Percentiles rank a stretch among this genome's conserved stretches.
Evolutionary conservation across 2,113 vertebrate species (phyloP).

Genomic region (Gallinago media): DNA sequence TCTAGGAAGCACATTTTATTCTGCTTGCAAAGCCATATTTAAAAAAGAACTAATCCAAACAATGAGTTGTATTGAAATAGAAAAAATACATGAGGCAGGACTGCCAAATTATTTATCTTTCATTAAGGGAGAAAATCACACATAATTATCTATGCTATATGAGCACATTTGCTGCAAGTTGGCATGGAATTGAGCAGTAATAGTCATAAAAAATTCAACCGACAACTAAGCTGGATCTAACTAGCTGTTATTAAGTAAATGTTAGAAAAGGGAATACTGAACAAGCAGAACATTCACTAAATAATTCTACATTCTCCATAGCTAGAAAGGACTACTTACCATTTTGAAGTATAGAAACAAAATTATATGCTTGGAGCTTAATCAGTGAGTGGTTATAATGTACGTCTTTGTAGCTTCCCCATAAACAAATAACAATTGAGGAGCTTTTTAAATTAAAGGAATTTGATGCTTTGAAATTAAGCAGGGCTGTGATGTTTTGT

Average conservation of each 20-base stretch:
- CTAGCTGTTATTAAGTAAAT: conserved; percentile 43
- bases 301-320: neutral
- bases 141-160: conserved; percentile 69
- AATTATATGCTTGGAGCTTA: conserved; percentile 13
- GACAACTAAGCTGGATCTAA: conserved; percentile 52
- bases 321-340: neutral
- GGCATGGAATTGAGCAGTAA: conserved; percentile 44
- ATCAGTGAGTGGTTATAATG: conserved; percentile 10
- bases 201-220: conserved; percentile 50
- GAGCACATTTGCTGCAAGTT: conserved; percentile 58
- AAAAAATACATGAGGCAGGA: conserved; percentile 55
- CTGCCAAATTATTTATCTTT: conserved; percentile 76
- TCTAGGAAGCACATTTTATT: conserved; percentile 37
- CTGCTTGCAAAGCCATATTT: conserved; percentile 1
- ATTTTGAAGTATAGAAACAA: conserved; percentile 5
- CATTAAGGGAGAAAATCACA: conserved; percentile 73
- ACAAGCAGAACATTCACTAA: neutral
- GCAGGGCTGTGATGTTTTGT: neutral
- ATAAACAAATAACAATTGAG: conserved; percentile 35
- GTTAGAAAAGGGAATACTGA: conserved; percentile 13
- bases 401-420: neutral
- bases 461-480: conserved; percentile 28
- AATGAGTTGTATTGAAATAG: conserved; percentile 54
- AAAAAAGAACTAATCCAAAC: conserved; percentile 21
- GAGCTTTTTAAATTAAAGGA: neutral